phyloP scores from a whole-genome alignment of 2,888 invertebrate species.

The Eugnorisma glareosa region DNA sequence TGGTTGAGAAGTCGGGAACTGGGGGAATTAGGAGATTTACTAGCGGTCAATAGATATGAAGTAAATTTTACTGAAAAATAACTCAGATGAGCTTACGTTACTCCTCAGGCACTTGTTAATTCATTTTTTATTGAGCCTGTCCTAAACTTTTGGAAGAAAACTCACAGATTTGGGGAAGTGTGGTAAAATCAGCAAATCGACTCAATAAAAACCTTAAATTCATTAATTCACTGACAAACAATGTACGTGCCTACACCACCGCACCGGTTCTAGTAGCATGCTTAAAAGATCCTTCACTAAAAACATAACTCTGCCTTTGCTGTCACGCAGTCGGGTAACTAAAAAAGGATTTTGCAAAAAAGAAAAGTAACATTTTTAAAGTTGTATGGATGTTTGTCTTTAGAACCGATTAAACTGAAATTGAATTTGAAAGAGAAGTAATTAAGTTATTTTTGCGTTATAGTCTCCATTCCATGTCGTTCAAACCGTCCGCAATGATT shows the following conservation, averaged over 20 bases:
- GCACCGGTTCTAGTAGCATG: background rate
- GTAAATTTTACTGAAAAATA: background rate
- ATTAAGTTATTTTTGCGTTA: background rate
- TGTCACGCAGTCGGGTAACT: background rate
- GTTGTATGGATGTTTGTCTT: background rate
- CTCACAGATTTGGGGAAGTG: background rate
- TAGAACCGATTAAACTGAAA: background rate
- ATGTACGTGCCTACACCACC: background rate
- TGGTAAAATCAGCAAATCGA: background rate
- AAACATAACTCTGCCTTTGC: background rate
- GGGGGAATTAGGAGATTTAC: background rate
- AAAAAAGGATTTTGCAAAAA: background rate
- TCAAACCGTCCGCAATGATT: no score
- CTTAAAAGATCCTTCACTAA: background rate
- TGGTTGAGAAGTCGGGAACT: background rate
- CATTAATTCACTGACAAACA: background rate
- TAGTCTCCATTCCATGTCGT: background rate
- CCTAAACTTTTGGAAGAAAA: background rate
- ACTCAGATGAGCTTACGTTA: background rate
- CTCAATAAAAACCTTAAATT: background rate
- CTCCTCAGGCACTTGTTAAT: background rate
- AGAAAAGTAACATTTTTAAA: background rate
- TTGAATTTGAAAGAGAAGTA: background rate
- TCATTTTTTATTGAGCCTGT: background rate
- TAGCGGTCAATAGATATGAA: no score